Conservation (phyloP, 1,140 invertebrate species). For the Nasonia giraulti region DNA sequence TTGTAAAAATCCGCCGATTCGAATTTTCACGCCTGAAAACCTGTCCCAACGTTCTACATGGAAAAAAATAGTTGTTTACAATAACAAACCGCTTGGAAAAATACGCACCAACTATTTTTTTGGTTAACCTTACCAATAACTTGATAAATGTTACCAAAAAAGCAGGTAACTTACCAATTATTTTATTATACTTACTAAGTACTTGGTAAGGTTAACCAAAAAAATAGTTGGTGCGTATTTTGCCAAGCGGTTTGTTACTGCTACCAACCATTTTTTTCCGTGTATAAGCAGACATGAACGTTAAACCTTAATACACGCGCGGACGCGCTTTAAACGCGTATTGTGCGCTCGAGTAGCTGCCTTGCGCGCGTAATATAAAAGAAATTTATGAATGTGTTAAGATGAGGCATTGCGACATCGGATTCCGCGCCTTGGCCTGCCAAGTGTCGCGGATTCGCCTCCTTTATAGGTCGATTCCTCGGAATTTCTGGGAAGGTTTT, state of each 20-base stretch:
- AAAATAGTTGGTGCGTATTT: too few relatives aligned
- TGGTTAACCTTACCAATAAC: too few relatives aligned
- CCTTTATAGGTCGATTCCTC: slow-evolving; percentile 31
- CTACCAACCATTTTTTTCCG: too few relatives aligned
- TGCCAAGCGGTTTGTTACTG: too few relatives aligned
- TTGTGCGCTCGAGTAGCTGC: neutral
- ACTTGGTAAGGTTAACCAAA: too few relatives aligned
- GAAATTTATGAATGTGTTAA: slow-evolving; percentile 49
- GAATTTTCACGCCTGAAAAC: slow-evolving; percentile 16
- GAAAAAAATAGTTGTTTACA: too few relatives aligned
- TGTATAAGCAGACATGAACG: neutral
- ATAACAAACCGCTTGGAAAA: too few relatives aligned
- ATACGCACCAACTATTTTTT: too few relatives aligned
- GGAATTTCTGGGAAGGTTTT: slow-evolving; percentile 19
- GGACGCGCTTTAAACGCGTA: neutral
- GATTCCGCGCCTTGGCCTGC: slow-evolving; percentile 29
- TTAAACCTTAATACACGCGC: neutral
- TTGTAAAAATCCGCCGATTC: neutral
- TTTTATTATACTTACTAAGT: too few relatives aligned
- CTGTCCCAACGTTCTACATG: neutral
- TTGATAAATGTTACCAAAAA: too few relatives aligned
- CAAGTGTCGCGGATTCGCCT: slow-evolving; percentile 33
- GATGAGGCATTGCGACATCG: slow-evolving; percentile 43
- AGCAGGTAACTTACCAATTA: too few relatives aligned
- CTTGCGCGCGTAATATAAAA: slow-evolving; percentile 30